phyloP scores from a whole-genome alignment of 2,888 invertebrate genomes.

The Pollenia labialis region DNA sequence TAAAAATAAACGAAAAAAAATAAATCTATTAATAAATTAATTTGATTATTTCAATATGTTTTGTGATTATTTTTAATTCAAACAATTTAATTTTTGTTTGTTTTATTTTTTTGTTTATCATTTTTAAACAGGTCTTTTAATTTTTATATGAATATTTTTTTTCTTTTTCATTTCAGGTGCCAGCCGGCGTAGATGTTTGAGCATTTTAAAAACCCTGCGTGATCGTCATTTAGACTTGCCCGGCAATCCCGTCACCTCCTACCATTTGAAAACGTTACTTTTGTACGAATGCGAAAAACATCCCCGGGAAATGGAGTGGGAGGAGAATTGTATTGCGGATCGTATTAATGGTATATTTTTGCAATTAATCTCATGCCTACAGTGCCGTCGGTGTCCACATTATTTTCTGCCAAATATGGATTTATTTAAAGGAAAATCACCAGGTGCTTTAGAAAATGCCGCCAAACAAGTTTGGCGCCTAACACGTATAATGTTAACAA shows the following conservation, averaged over 20 bases:
- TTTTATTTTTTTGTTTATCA: neutral
- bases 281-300: constrained; percentile 99
- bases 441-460: constrained; percentile 95
- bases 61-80: neutral
- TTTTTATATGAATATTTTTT: neutral
- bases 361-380: constrained; percentile 97
- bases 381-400: constrained; percentile 97
- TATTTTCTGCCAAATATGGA: constrained; percentile 97
- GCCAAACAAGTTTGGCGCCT: constrained; percentile 97
- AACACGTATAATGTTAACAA: constrained; percentile 95
- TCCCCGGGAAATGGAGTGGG: constrained; percentile 97
- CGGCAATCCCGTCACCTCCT: constrained; percentile 95
- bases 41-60: neutral
- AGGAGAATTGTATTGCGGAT: constrained; percentile 95
- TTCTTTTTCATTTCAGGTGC: constrained; percentile 85
- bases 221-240: constrained; percentile 95
- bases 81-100: constrained; percentile 3
- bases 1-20: neutral
- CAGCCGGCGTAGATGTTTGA: constrained; percentile 93
- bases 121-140: neutral
- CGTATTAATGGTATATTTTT: constrained; percentile 97
- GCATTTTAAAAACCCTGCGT: constrained; percentile 94
- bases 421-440: constrained; percentile 96
- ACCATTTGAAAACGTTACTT: constrained; percentile 95
- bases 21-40: neutral